Evolutionary conservation across 2,797 vertebrate genomes (phyloP).

Genomic region (Ceryle rudis): DNA sequence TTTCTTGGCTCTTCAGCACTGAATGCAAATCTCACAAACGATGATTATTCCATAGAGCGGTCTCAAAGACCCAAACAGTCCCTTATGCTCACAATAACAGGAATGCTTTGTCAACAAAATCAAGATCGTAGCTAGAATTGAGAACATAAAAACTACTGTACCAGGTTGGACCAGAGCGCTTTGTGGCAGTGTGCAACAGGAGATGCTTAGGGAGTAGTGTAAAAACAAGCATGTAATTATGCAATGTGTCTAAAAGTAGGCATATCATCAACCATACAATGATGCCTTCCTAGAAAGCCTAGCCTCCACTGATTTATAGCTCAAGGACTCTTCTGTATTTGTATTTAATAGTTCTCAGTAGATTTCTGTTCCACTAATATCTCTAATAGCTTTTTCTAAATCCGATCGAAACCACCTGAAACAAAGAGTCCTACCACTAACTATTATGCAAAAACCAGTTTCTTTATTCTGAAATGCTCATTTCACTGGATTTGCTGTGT

Average conservation of each 20-base stretch:
- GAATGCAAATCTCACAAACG: neutral
- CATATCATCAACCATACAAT: neutral
- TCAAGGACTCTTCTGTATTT: neutral
- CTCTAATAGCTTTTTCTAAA: neutral
- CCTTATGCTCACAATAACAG: neutral
- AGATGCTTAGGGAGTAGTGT: neutral
- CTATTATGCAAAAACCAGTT: neutral
- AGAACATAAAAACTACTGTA: neutral
- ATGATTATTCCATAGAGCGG: neutral
- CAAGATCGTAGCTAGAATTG: neutral
- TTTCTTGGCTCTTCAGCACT: neutral
- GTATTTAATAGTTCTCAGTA: neutral
- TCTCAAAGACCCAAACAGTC: neutral
- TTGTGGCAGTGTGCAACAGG: neutral
- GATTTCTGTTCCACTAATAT: neutral
- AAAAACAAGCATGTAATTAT: neutral
- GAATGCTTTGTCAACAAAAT: neutral
- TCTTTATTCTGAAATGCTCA: neutral
- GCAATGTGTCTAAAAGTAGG: neutral
- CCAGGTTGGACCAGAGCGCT: neutral
- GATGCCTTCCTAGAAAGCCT: neutral
- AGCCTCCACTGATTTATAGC: neutral
- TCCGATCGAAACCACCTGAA: neutral
- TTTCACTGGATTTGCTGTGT: neutral
- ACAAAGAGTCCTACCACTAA: neutral